Evolutionary conservation across 92 coral and sea anemone species (phyloP).

Genomic region (Zoanthus sociatus): DNA sequence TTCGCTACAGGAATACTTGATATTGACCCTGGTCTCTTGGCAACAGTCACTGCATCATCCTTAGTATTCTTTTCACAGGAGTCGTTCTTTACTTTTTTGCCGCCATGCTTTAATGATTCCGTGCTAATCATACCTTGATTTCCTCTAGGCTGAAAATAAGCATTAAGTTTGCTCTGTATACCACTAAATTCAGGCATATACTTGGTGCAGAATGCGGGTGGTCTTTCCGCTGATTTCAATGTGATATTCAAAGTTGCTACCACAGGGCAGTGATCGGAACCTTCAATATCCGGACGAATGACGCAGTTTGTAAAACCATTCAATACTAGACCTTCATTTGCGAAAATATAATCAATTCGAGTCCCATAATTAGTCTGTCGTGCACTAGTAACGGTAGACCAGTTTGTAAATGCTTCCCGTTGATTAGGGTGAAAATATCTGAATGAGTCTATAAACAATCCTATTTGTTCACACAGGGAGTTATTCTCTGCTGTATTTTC

Average conservation of each 20-base stretch:
- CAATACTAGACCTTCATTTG: constrained; percentile 62
- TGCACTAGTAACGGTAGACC: constrained; percentile 96
- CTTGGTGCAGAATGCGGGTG: constrained; percentile 84
- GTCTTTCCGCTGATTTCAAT: constrained; percentile 67
- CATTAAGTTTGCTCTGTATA: constrained; percentile 86
- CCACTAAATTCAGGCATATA: constrained; percentile 98
- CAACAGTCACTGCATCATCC: constrained; percentile 7
- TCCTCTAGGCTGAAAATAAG: constrained; percentile 74
- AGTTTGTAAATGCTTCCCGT: constrained; percentile 86
- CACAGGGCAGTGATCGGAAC: constrained; percentile 99
- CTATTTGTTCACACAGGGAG: constrained; percentile 27
- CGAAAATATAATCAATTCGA: constrained; percentile 91
- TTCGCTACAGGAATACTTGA: constrained; percentile 53
- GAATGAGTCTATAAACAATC: constrained; percentile 78
- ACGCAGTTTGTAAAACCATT: constrained; percentile 79
- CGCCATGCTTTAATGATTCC: neutral
- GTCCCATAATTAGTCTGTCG: constrained; percentile 97
- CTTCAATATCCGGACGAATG: constrained; percentile 89
- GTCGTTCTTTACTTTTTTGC: neutral
- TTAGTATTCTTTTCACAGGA: neutral
- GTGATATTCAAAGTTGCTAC: constrained; percentile 75
- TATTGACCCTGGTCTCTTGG: constrained; percentile 29
- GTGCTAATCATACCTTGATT: neutral
- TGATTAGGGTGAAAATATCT: constrained; percentile 87
- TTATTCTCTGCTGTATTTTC: neutral